Base-by-base conservation (phyloP, 2,113 vertebrate genomes). In the Taurulus bubalis region DNA sequence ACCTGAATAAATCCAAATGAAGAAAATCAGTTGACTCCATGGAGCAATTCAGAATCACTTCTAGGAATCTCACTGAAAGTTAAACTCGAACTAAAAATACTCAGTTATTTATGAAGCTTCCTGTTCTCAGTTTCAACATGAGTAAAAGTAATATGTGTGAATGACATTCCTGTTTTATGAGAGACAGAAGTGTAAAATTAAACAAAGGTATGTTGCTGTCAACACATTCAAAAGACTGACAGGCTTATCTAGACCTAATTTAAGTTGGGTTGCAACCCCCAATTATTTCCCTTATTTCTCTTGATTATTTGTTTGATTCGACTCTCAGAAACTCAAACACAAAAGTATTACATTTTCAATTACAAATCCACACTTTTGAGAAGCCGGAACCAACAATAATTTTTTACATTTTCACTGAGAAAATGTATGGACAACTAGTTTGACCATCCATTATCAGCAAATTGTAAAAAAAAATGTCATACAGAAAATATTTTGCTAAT, bases 1-100 rank as follows among this genome's bases (percentile, higher is more conserved):
- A 32, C 45, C 24, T 64, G 77, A 6, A 53, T n/a, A 10, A 26
- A 6, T 56, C 24, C n/a, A 58, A 71, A 82, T 40, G 64, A 70
- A 55, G 11, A 16, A 53, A 71, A 68, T 79, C 53, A 12, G 53
- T 24, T 26, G 53, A 26, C 11, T 12, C 4, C 26, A 14, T 26
- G 4, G 10, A 26, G 53, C n/a, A 5, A 24, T 55, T 55, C 53
- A 55, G n/a, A 24, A 55, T 55, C 10, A 24, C 53, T 5, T 24
- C 10, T 11, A 2, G 53, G 51, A 55, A 55, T 55, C 53, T 55
- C 53, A 55, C 10, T 24, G n/a, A 24, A 26, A n/a, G 22, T 24
- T 55, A 12, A 55, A 24, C 53, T 55, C 53, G 3, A 2, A 1
- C 51, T 55, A 55, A 55, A 55, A 26, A 55, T 12, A 26, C 53